Percentiles rank a stretch among this genome's conserved stretches.
These are phyloP conservation scores for Choristoneura rosaceana DNA, from an alignment of 2,888 invertebrate species.

Conservation along the genomic window DNA sequence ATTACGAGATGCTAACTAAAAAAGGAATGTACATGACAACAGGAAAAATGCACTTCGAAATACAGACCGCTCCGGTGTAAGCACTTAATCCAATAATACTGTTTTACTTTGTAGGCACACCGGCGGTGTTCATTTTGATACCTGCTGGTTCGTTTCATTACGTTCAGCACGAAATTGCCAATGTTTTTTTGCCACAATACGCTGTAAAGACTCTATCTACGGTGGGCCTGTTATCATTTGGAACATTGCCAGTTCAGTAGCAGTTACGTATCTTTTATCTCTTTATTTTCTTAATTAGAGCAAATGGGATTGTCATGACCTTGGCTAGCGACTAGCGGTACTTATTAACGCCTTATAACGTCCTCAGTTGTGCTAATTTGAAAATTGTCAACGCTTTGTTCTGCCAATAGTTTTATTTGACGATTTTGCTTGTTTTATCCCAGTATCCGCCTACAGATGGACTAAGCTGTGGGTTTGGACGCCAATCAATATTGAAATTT, in stretches of 20 bases:
- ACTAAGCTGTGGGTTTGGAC: slow-evolving; percentile 19
- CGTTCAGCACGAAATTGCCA: slow-evolving; percentile 12
- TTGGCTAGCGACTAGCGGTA: slow-evolving; percentile 37
- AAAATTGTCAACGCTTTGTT: neutral
- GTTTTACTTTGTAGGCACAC: slow-evolving; percentile 35
- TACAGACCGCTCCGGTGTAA: slow-evolving; percentile 26
- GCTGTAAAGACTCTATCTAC: slow-evolving; percentile 46
- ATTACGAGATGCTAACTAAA: slow-evolving; percentile 18
- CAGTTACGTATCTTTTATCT: slow-evolving; percentile 42
- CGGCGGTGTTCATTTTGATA: slow-evolving; percentile 32
- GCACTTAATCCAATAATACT: slow-evolving; percentile 42
- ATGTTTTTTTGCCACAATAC: slow-evolving; percentile 48
- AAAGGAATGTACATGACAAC: neutral
- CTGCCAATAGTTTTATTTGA: neutral
- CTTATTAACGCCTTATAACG: slow-evolving; percentile 34
- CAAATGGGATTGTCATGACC: slow-evolving; percentile 41
- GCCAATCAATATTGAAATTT: slow-evolving; percentile 27
- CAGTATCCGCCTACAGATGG: neutral
- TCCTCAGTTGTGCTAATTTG: slow-evolving; percentile 22
- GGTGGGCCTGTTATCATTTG: slow-evolving; percentile 49
- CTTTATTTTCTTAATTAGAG: slow-evolving; percentile 44
- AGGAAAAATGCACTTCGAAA: slow-evolving; percentile 31
- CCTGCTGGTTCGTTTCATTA: slow-evolving; percentile 23
- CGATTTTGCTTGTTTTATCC: neutral
- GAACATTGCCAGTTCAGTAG: slow-evolving; percentile 45